phyloP scores from a whole-genome alignment of 2,797 vertebrate genomes.

The Emys orbicularis region DNA sequence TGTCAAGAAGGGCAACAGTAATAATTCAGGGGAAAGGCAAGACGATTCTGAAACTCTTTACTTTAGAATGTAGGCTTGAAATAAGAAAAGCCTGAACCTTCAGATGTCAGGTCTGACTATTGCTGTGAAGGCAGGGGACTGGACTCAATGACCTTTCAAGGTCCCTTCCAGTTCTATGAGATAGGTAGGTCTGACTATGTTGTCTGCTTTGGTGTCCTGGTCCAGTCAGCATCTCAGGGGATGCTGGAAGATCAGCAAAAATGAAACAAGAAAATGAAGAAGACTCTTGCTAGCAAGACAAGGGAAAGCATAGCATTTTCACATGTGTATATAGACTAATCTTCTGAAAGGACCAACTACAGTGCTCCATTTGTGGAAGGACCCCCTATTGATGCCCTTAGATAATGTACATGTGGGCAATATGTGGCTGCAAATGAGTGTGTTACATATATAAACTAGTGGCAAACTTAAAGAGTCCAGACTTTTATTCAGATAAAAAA shows the following conservation, averaged over 20 bases:
- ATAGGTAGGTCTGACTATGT: slow-evolving; percentile 1
- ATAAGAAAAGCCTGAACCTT: slow-evolving; percentile 39
- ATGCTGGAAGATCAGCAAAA: slow-evolving; percentile 20
- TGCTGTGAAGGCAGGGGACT: too few species aligned
- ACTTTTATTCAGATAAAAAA: background rate
- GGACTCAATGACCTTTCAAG: too few species aligned
- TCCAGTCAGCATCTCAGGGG: slow-evolving; percentile 19
- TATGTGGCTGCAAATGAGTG: rapidly evolving
- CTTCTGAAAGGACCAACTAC: background rate
- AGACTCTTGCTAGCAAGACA: slow-evolving; percentile 22
- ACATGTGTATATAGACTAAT: background rate
- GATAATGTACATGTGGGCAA: background rate
- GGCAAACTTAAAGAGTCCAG: background rate
- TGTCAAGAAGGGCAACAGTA: slow-evolving; percentile 24
- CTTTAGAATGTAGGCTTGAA: slow-evolving; percentile 34
- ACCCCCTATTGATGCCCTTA: background rate
- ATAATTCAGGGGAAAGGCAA: slow-evolving; percentile 38
- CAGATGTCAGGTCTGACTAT: slow-evolving; percentile 55
- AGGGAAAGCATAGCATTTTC: background rate
- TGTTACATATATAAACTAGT: background rate
- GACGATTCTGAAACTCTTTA: slow-evolving; percentile 36
- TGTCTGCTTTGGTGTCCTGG: slow-evolving; percentile 30
- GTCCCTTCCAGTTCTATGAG: too few species aligned
- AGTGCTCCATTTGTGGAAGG: background rate
- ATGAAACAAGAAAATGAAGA: background rate